These are phyloP conservation scores for Clanis bilineata DNA, from an alignment of 2,888 invertebrate species.

Conservation along the genomic window DNA sequence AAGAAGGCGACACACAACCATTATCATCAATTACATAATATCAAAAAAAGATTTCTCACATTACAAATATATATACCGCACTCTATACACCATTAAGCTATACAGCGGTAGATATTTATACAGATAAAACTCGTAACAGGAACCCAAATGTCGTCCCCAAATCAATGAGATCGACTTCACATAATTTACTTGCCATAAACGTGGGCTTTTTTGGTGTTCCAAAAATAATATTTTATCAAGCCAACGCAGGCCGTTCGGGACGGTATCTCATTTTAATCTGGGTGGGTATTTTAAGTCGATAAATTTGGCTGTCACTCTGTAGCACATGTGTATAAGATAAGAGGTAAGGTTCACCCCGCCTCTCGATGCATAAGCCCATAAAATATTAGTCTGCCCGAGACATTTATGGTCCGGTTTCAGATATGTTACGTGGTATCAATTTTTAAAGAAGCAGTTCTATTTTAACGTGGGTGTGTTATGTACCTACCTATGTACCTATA, in stretches of 20 bases:
- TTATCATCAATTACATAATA: not conserved
- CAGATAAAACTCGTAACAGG: constrained; percentile 19
- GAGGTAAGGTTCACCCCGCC: constrained; percentile 57
- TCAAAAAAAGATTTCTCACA: not conserved
- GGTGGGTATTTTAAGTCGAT: constrained; percentile 76
- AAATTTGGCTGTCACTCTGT: constrained; percentile 74
- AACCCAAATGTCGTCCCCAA: constrained; percentile 32
- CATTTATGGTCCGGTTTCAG: constrained; percentile 72
- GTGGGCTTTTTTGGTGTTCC: constrained; percentile 36
- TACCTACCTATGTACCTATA: too few species aligned
- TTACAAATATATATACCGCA: not conserved
- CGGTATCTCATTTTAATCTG: constrained; percentile 75
- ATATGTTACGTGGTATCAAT: constrained; percentile 72
- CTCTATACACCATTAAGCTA: not conserved
- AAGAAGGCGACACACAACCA: not conserved
- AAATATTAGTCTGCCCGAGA: constrained; percentile 78
- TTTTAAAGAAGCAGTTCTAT: constrained; percentile 37
- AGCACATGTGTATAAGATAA: constrained; percentile 75
- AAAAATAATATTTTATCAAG: constrained; percentile 66
- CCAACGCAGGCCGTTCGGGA: constrained; percentile 41
- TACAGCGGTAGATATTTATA: not conserved
- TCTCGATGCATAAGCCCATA: constrained; percentile 62
- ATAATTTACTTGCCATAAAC: constrained; percentile 40
- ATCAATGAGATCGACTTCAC: constrained; percentile 31
- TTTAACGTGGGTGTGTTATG: constrained; percentile 12